Evolutionary conservation across 2,888 invertebrate species (phyloP).

Genomic region (Neoascia interrupta): DNA sequence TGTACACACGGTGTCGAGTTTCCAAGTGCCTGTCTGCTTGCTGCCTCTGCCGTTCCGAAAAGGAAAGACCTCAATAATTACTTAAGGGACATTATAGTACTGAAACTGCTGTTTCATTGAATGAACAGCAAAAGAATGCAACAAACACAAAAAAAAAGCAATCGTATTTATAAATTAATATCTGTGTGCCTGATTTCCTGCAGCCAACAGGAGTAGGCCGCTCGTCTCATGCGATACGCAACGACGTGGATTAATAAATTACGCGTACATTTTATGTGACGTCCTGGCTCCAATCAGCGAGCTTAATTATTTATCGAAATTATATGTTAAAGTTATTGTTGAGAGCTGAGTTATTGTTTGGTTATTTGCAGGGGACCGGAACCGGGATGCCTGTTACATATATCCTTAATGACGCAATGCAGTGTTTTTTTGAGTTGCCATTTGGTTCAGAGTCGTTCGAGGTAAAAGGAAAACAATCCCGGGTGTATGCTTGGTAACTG

Average conservation of each 20-base stretch:
- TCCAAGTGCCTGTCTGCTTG: neutral
- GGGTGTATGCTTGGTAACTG: no score
- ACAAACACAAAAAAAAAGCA: constrained; percentile 13
- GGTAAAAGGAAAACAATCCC: no score
- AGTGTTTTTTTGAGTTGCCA: no score
- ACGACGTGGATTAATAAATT: constrained; percentile 55
- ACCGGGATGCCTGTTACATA: no score
- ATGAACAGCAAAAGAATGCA: constrained; percentile 16
- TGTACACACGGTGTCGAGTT: neutral
- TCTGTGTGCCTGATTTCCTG: constrained; percentile 33
- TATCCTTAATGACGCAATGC: no score
- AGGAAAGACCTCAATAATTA: constrained; percentile 15
- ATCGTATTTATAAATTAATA: constrained; percentile 48
- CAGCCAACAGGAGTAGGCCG: no score
- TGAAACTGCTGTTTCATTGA: neutral
- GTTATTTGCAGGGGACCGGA: no score
- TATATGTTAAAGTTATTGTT: no score
- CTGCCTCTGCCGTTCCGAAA: neutral
- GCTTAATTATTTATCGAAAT: no score
- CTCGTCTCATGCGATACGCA: no score
- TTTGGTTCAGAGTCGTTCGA: no score
- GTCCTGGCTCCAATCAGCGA: constrained; percentile 50
- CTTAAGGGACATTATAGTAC: constrained; percentile 4
- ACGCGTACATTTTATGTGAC: constrained; percentile 46
- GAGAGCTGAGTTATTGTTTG: no score